Evolutionary conservation across 2,888 invertebrate species (phyloP), one percentile per base, ranked within the genome.

Genomic region (Platerodrilus igneus): DNA sequence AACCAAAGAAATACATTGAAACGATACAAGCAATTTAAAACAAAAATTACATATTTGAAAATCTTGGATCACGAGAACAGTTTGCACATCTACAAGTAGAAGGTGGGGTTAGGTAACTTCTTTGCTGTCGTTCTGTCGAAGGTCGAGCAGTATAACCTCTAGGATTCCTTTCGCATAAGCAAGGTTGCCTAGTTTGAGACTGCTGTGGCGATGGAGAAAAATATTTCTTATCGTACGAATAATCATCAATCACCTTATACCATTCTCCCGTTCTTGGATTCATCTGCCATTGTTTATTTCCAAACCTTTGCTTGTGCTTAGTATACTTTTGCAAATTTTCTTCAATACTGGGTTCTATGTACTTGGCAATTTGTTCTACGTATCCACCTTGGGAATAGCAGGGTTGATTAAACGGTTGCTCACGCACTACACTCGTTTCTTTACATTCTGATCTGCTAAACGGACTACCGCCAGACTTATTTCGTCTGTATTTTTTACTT

Each of bases 231-330:
- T 28, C 15, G 9, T 29, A 22, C n/a, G 3, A n/a, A 26, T 20
- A 10, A 19, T 40, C 10, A 13, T 44, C 47, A 17, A 35, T 41
- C n/a, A 58, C 51, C 48, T 59, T 60, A 19, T 50, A 55, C 63
- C 63, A 63, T 36, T 59, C 59, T 7, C 60, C 60, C 7, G 54
- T 58, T 18, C 51, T 47, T 1, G 47, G 37, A 41, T 63, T 56
- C 52, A 56, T 48, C 41, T 57, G 53, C 63, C 63, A 63, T 7
- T 45, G 21, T n/a, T 9, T 29, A 14, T 19, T 27, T 9, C 20
- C 16, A 18, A 9, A 9, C 5, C 31, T 22, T 15, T 37, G n/a
- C n/a, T n/a, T n/a, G n/a, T n/a, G n/a, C n/a, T n/a, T n/a, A n/a
- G n/a, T n/a, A n/a, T 30, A 26, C 26, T 19, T 34, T 17, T 14